Evolutionary conservation across 2,113 vertebrate species (phyloP), one percentile per base, ranked within the genome.

Genomic region (Charina bottae): DNA sequence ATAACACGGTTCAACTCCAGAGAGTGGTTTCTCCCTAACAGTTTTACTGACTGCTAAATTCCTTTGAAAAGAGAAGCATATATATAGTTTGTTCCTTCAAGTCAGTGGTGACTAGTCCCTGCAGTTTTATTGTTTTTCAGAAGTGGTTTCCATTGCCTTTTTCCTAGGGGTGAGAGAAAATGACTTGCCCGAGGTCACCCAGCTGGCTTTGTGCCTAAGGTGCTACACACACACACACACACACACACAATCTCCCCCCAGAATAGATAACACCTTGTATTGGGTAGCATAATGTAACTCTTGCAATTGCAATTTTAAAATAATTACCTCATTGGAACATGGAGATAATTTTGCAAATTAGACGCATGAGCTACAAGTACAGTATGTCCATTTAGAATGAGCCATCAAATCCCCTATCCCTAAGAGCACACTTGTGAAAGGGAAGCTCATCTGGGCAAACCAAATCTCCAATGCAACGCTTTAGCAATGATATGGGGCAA

Each of bases 21-120:
- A 92, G 56, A 92, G 23, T 6, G 68, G 1, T 92, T 94, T 94
- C 78, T 88, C n/a, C 33, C 24, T 0, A 0, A 33, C 17, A 91
- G 8, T 94, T 95, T 93, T 93, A 13, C 1, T 91, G 86, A 91
- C 2, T 91, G 0, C 10, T 89, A 15, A 64, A 53, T 95, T 95
- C 33, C 88, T 87, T 93, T 33, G 89, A 91, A 89, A 95, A 95
- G 6, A 49, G 49, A 49, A 49, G 42, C 42, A 42, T 42, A 42
- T 42, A 42, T 42, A 42, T 42, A 42, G 42, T 42, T 42, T 42
- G 42, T 42, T 42, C 42, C 42, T 42, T 42, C 42, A 42, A 42
- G 42, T 42, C 42, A 42, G 42, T 42, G 42, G 42, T 42, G 42
- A 49, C 6, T 49, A 6, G 4, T 49, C 49, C 49, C 49, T 49